A percentile compares a stretch with the other conserved stretches of the same genome.
Conservation (phyloP, 2,113 vertebrate genomes). For the Engraulis encrasicolus region DNA sequence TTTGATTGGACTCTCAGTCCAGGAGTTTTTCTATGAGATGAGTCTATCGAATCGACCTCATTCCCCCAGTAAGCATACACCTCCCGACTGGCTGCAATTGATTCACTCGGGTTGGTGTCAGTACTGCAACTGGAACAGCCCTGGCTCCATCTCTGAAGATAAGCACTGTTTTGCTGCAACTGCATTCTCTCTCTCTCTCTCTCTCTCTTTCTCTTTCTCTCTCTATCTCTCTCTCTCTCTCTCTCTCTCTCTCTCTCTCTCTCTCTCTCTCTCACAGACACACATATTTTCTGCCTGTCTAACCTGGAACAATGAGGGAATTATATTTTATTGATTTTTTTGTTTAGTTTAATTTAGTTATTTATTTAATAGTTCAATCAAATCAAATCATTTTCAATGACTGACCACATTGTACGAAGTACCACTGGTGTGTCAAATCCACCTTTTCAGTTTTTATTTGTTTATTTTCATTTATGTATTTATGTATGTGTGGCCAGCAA, state of each 20-base stretch:
- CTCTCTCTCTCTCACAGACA: not conserved
- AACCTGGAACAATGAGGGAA: too few species aligned
- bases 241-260: not conserved
- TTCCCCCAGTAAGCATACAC: not conserved
- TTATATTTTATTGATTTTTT: too few species aligned
- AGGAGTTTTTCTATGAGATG: not conserved
- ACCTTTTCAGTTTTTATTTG: not conserved
- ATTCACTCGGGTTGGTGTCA: constrained; percentile 55
- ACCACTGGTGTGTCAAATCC: not conserved
- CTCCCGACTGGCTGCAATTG: constrained; percentile 51
- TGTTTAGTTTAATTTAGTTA: too few species aligned
- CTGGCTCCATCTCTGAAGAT: constrained; percentile 57
- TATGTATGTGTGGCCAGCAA: too few species aligned
- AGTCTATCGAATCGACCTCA: not conserved
- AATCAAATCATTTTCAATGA: not conserved
- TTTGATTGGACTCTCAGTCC: constrained; percentile 24
- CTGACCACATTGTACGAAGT: not conserved
- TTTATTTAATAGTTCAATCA: too few species aligned
- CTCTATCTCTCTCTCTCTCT: not conserved
- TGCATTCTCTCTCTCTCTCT: not conserved
- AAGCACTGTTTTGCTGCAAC: constrained; percentile 68
- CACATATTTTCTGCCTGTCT: too few species aligned
- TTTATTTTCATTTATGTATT: too few species aligned
- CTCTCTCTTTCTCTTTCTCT: not conserved
- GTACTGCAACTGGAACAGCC: constrained; percentile 63